Conservation (phyloP, 2,113 vertebrate genomes). For the Eclectus roratus region DNA sequence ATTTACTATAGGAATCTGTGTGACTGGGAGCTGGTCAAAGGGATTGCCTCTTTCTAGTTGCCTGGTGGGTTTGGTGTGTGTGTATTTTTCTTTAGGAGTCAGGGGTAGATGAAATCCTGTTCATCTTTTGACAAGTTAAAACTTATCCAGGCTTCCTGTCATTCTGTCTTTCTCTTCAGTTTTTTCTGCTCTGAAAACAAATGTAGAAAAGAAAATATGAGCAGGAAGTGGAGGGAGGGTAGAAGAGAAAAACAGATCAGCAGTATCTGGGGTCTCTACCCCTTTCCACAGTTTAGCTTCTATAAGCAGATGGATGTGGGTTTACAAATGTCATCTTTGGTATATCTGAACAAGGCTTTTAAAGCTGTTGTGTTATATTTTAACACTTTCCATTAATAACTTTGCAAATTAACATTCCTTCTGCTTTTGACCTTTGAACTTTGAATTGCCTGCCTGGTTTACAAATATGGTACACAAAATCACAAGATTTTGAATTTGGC, state of each 20-base stretch:
- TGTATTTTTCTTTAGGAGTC: not conserved
- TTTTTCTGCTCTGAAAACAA: slow-evolving; percentile 26
- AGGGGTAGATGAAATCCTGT: not conserved
- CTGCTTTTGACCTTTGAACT: slow-evolving; percentile 43
- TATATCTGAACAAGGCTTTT: slow-evolving; percentile 30
- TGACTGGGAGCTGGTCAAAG: not conserved
- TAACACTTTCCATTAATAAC: slow-evolving; percentile 50
- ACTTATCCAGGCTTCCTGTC: not conserved
- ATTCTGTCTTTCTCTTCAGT: not conserved
- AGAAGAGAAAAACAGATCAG: slow-evolving; percentile 30
- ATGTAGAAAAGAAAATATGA: not conserved
- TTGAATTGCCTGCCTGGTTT: not conserved
- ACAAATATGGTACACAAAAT: not conserved
- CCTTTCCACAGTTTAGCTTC: slow-evolving; percentile 54
- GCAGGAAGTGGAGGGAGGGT: slow-evolving; percentile 22
- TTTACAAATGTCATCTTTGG: slow-evolving; percentile 16
- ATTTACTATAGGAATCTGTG: not conserved
- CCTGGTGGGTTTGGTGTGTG: not conserved
- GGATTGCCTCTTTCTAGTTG: not conserved
- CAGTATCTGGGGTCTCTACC: slow-evolving; percentile 37
- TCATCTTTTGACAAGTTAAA: slow-evolving; percentile 23
- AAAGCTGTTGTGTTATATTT: slow-evolving; percentile 39
- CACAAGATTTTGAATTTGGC: slow-evolving; percentile 1
- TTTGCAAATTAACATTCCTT: slow-evolving; percentile 25
- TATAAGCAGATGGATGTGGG: slow-evolving; percentile 62